Base-by-base conservation (phyloP, 2,797 vertebrate species). In the Anabas testudineus region DNA sequence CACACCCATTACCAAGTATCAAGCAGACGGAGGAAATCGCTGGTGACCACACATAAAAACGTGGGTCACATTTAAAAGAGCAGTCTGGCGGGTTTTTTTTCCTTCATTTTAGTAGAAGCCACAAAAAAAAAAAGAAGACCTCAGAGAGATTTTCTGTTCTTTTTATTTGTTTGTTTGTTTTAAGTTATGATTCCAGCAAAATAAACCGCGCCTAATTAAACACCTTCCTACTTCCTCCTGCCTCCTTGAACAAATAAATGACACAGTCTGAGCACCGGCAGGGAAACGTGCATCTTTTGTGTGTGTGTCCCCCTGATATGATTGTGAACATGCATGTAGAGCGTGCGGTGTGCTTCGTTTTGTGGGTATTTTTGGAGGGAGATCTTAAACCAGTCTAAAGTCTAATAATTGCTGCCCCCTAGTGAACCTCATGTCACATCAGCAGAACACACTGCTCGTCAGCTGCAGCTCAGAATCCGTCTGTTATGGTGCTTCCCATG, bases 321-420 rank as follows among this genome's bases (percentile, higher is more conserved):
- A n/a, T 15, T 34, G 30, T 37, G 14, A 10, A 10, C 22, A 13
- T 37, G 10, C 10, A 14, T 14, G 36, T 18, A 28, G 3, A 6
- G 6, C 26, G 0, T n/a, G 5, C 26, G 15, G 1, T 34, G 15
- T 45, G 5, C 24, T 55, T 26, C 58, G 10, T 46, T 28, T 34
- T 39, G 1, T 15, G 37, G 2, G 1, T 43, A 2, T 30, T 67
- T 45, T 42, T n/a, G 12, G 0, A 10, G 1, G 4, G 2, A 12
- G 12, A 14, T 55, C n/a, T n/a, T n/a, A n/a, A n/a, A n/a, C n/a
- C n/a, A n/a, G n/a, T n/a, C n/a, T n/a, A n/a, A n/a, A 47, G 66
- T 85, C 71, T 86, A 83, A 80, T 78, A 54, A 87, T 64, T 94
- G 91, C 93, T 94, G 93, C 93, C 93, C 89, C 80, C 92, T 95